Evolutionary conservation across 1,140 invertebrate species (phyloP), one percentile per base, ranked within the genome.

Genomic region (Drosophila fuyamai): DNA sequence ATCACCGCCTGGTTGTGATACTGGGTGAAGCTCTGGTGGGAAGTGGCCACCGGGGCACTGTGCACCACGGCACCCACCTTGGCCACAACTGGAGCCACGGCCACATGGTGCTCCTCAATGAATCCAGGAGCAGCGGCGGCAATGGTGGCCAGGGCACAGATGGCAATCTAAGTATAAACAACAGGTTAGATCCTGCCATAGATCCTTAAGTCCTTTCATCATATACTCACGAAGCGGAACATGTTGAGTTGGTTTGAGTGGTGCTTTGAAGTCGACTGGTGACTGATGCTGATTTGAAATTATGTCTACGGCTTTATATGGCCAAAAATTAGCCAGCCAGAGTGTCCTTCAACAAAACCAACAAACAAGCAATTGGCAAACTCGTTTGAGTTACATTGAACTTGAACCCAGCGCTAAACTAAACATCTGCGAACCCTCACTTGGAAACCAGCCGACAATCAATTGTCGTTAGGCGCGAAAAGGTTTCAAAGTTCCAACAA

Each of bases 21-120:
- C 68, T 83, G 82, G 0, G 90, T 91, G 66, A 90, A 93, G 32
- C 93, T 93, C 74, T 93, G 93, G 61, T 94, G 93, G 35, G 93
- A 93, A 16, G 93, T 92, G 51, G 90, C 91, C 40, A 93, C 73
- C 43, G 91, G 90, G 41, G 76, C 76, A 14, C 65, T 61, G 46
- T 85, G 81, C 5, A 85, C 81, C 6, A 83, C 81, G 18, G 76
- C 76, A 29, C 81, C 81, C 5, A 86, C 79, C 57, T 86, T 86
- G 56, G 83, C 58, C 8, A 86, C 71, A 14, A 86, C 83, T 1
- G 83, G 83, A 16, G 83, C 79, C 14, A 74, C 67, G 14, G 76
- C 71, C 40, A 82, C 83, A 54, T 79, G 76, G 47, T 79, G 83
- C 54, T 89, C 60, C 80, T 88, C 66, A n/a, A 89, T 12, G 36